These are phyloP conservation scores for Drymodes brunneopygia DNA, from an alignment of 2,113 vertebrate genomes.

Conservation along the genomic window DNA sequence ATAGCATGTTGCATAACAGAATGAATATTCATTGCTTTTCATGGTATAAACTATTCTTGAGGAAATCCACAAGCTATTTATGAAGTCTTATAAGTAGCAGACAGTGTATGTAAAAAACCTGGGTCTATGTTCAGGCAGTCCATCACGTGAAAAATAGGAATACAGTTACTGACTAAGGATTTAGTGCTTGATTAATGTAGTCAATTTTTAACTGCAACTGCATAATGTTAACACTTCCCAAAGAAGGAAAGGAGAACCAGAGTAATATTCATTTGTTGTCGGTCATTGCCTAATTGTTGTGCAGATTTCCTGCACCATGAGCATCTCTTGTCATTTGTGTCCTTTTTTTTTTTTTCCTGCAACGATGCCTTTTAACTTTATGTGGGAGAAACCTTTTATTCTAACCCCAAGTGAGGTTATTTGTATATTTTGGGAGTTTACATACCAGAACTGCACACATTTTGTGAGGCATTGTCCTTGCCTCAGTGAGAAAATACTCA, in stretches of 20 bases:
- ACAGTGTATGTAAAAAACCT: background rate
- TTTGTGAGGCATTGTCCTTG: background rate
- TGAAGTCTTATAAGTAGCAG: background rate
- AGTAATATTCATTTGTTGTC: background rate
- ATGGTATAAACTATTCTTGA: background rate
- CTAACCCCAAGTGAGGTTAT: background rate
- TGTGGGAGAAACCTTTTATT: background rate
- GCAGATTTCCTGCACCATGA: background rate
- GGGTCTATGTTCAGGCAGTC: background rate
- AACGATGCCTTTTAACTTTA: background rate
- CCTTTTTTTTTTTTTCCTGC: background rate
- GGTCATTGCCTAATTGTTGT: background rate
- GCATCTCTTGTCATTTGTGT: background rate
- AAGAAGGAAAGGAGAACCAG: background rate
- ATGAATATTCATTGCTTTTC: background rate
- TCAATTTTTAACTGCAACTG: slow-evolving; percentile 50
- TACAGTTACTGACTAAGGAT: background rate
- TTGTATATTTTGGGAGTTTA: background rate
- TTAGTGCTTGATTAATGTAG: slow-evolving; percentile 53
- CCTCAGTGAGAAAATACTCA: background rate
- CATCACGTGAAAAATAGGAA: background rate
- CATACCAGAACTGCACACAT: background rate
- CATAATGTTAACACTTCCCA: background rate
- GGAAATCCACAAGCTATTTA: background rate
- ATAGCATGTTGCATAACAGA: background rate